A percentile compares a stretch with the other conserved stretches of the same genome.
phyloP scores from a whole-genome alignment of 2,797 vertebrate genomes.

The Coendou prehensilis region DNA sequence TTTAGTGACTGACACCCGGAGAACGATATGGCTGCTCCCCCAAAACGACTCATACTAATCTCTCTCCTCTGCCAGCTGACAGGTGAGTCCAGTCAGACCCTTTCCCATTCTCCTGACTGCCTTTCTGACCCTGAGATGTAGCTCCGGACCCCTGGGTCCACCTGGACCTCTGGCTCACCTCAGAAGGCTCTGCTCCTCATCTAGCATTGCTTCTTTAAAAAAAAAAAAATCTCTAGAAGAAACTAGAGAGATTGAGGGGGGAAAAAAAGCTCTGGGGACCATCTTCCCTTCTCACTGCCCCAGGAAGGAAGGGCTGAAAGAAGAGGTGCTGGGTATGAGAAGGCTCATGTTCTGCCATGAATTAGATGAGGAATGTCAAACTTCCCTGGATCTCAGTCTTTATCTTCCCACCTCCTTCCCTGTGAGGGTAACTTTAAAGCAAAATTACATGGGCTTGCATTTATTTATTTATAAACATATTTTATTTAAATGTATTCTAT shows the following conservation, averaged over 20 bases:
- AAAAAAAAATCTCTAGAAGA: neutral
- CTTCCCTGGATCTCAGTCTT: neutral
- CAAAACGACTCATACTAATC: neutral
- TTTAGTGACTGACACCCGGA: neutral
- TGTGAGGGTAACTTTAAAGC: slow-evolving; percentile 8
- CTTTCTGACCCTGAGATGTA: neutral
- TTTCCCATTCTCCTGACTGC: neutral
- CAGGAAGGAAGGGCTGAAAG: neutral
- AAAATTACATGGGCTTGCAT: neutral
- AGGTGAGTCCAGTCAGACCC: slow-evolving; percentile 67
- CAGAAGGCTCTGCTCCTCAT: neutral
- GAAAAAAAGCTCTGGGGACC: neutral
- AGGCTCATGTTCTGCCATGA: neutral
- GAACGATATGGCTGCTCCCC: slow-evolving; percentile 30
- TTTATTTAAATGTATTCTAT: neutral
- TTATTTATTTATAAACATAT: neutral
- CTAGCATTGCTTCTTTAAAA: neutral
- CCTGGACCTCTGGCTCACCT: neutral
- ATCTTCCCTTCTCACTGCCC: neutral
- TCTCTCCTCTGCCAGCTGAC: slow-evolving; percentile 52
- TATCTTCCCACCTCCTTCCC: neutral
- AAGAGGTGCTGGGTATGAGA: neutral
- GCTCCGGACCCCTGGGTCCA: neutral
- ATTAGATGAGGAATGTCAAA: neutral
- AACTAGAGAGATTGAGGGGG: neutral